Evolutionary conservation across 35 echinoderm and acorn worm genomes (phyloP).

Genomic region (Patiria miniata): DNA sequence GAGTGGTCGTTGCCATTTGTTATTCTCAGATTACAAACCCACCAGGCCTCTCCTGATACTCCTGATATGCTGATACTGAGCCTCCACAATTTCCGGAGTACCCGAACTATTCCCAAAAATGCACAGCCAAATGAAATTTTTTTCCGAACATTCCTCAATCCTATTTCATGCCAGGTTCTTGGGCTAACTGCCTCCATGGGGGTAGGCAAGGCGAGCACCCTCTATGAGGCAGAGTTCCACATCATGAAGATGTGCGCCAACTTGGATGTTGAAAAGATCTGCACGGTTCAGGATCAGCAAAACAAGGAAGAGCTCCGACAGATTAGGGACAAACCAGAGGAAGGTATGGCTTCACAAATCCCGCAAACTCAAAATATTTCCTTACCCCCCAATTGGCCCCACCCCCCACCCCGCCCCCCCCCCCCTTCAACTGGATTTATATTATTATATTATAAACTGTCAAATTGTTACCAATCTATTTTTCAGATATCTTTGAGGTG

Average conservation of each 20-base stretch:
- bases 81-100: no score
- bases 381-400: no score
- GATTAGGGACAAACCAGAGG: not conserved
- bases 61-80: no score
- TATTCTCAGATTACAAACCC: no score
- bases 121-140: no score
- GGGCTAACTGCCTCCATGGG: slow-evolving; percentile 70
- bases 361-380: no score
- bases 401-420: no score
- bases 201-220: slow-evolving; percentile 39
- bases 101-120: no score
- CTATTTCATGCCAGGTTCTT: slow-evolving; percentile 39
- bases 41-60: no score
- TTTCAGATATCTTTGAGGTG: slow-evolving; percentile 1
- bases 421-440: no score
- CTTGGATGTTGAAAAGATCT: not conserved
- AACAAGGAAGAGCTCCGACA: not conserved
- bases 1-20: no score
- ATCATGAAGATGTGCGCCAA: slow-evolving; percentile 56
- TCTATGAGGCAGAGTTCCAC: slow-evolving; percentile 42
- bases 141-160: not conserved
- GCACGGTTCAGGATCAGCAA: not conserved
- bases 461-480: not conserved
- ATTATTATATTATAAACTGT: no score
- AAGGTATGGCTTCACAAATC: not conserved